Evolutionary conservation across 2,113 vertebrate species (phyloP), one percentile per base, ranked within the genome.

Genomic region (Aptenodytes patagonicus): DNA sequence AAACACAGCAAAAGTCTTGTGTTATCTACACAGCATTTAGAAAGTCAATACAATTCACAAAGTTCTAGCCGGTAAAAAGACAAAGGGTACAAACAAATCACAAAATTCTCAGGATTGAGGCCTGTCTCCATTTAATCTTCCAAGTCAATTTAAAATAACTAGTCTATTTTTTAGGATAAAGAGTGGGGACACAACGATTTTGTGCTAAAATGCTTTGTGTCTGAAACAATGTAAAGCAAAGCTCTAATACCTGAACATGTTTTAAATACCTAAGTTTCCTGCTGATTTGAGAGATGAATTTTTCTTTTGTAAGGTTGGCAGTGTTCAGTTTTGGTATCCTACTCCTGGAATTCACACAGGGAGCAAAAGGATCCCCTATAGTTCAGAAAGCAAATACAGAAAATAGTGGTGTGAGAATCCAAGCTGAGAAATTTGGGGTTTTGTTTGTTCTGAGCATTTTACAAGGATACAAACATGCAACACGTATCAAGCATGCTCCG

Each of bases 61-160:
- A 97, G 57, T 72, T 96, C 93, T 91, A 91, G 92, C 87, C 28
- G 26, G 90, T 96, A 98, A 87, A 98, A 98, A 96, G 95, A 97
- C 91, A 97, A 92, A 40, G 49, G 83, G 71, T 97, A 97, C 95
- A 97, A 97, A 97, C 76, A 91, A 95, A 96, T 84, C 42, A 84
- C 83, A 92, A 83, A 95, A 71, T 93, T 96, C 96, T 97, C 70
- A 96, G 97, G 93, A 79, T 12, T 76, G 78, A 89, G 77, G 82
- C 65, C 83, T 36, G 54, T 25, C 52, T 95, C 94, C 87, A 88
- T 29, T 36, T 75, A 2, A 52, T 73, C 42, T 49, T 83, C 40
- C 16, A 84, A 4, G 15, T 73, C 6, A 92, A 93, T 77, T 95
- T 75, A 83, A 97, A 97, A 57, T 47, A 70, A 87, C 69, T 66